Conservation (phyloP, 2,797 vertebrate species). For the Apogon hyalosoma region DNA sequence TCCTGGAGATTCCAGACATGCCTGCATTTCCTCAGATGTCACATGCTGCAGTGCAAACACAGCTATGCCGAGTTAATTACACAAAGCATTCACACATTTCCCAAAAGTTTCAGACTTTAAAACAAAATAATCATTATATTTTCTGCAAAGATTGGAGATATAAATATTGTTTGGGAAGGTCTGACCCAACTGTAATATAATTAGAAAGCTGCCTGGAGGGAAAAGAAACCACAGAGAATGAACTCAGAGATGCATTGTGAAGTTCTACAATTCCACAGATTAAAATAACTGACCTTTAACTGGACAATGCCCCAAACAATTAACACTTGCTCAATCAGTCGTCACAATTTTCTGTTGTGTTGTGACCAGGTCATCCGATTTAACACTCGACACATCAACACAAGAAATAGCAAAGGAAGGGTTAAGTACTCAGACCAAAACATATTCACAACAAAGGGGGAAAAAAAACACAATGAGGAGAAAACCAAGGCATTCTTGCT, state of each 20-base stretch:
- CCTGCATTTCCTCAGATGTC: conserved; percentile 78
- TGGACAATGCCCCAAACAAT: conserved; percentile 55
- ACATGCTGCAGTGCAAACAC: conserved; percentile 60
- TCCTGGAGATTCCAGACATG: conserved; percentile 83
- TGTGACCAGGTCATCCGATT: conserved; percentile 24
- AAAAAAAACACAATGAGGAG: not conserved
- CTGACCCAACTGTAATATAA: conserved; percentile 41
- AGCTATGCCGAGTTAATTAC: conserved; percentile 47
- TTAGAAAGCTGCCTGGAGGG: conserved; percentile 46
- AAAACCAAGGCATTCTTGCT: conserved; percentile 28
- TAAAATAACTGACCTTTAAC: conserved; percentile 66
- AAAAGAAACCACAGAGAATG: conserved; percentile 38
- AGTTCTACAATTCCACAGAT: conserved; percentile 19
- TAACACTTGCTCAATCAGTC: conserved; percentile 53
- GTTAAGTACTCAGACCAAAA: conserved; percentile 37
- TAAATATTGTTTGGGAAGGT: conserved; percentile 23
- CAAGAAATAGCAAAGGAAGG: conserved; percentile 12
- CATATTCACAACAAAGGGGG: not conserved
- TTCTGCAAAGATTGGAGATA: not conserved
- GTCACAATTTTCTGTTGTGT: conserved; percentile 26
- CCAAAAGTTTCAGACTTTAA: conserved; percentile 1
- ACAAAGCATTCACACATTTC: conserved; percentile 1
- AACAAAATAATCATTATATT: conserved; percentile 12
- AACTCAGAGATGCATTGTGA: conserved; percentile 56
- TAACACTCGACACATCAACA: conserved; percentile 32